Percentiles rank a stretch among this genome's conserved stretches.
phyloP scores from a whole-genome alignment of 2,888 invertebrate genomes.

The Electrophaes corylata region DNA sequence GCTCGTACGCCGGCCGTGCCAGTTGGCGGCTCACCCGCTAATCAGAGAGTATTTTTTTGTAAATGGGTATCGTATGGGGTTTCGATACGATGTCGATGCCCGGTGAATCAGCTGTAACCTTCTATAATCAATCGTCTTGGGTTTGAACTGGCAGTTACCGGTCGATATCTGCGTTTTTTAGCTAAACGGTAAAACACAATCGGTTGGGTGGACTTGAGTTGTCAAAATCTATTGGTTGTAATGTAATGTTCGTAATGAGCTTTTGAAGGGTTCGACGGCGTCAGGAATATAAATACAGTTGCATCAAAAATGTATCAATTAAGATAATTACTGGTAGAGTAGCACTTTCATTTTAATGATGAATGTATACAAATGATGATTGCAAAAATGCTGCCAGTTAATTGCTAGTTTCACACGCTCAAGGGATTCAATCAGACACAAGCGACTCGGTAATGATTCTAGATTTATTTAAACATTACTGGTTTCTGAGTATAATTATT shows the following conservation, averaged over 20 bases:
- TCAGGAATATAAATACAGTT: background rate
- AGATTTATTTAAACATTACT: constrained; percentile 32
- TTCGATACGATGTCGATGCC: constrained; percentile 46
- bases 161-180: too few relatives aligned
- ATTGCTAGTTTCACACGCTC: constrained; percentile 32
- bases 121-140: constrained; percentile 1
- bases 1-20: constrained; percentile 62
- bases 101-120: constrained; percentile 34
- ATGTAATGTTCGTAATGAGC: background rate
- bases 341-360: constrained; percentile 27
- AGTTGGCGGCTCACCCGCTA: constrained; percentile 72
- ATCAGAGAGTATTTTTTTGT: constrained; percentile 53
- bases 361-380: constrained; percentile 28
- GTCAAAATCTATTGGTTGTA: too few relatives aligned
- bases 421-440: constrained; percentile 27
- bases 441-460: constrained; percentile 27
- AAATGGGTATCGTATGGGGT: constrained; percentile 43
- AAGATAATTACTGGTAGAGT: constrained; percentile 8
- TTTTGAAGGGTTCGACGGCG: background rate
- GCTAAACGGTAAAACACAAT: background rate
- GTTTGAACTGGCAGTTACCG: background rate
- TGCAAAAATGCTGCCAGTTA: constrained; percentile 31
- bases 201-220: too few relatives aligned
- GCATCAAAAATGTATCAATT: background rate
- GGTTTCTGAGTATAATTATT: constrained; percentile 25